phyloP scores from a whole-genome alignment of 2,113 vertebrate genomes.

The Galeopterus variegatus region DNA sequence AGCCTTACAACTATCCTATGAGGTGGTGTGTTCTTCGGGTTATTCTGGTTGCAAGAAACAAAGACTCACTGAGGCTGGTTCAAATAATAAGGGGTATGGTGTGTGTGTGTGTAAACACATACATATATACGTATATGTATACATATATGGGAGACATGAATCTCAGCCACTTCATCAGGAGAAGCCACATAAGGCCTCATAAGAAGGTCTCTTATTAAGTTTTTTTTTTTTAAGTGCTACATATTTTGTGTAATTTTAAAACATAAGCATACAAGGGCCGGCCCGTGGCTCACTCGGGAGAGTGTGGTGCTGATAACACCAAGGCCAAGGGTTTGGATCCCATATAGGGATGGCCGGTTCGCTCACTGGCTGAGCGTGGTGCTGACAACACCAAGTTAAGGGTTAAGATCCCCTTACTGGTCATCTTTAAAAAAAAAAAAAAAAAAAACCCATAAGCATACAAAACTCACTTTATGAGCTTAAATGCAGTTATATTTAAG shows the following conservation, averaged over 20 bases:
- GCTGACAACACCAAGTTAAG: too few relatives aligned
- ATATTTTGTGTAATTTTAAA: constrained; percentile 52
- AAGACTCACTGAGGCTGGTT: not conserved
- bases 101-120: not conserved
- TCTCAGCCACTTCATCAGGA: not conserved
- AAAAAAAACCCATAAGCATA: not conserved
- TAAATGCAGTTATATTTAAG: not conserved
- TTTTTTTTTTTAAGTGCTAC: not conserved
- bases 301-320: too few relatives aligned
- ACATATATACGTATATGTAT: not conserved
- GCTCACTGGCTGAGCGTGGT: too few relatives aligned
- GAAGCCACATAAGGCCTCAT: not conserved
- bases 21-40: not conserved
- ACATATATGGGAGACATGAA: not conserved
- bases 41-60: constrained; percentile 52
- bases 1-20: not conserved
- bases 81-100: constrained; percentile 26
- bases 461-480: constrained; percentile 18
- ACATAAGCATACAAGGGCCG: not conserved
- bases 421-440: too few relatives aligned
- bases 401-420: too few relatives aligned
- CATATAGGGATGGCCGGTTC: too few relatives aligned
- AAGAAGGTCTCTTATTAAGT: not conserved
- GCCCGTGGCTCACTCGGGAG: too few relatives aligned
- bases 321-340: too few relatives aligned